A percentile compares a stretch with the other conserved stretches of the same genome.
These are phyloP conservation scores for Hofmannophila pseudospretella DNA, from an alignment of 2,888 invertebrate species.

Conservation along the genomic window DNA sequence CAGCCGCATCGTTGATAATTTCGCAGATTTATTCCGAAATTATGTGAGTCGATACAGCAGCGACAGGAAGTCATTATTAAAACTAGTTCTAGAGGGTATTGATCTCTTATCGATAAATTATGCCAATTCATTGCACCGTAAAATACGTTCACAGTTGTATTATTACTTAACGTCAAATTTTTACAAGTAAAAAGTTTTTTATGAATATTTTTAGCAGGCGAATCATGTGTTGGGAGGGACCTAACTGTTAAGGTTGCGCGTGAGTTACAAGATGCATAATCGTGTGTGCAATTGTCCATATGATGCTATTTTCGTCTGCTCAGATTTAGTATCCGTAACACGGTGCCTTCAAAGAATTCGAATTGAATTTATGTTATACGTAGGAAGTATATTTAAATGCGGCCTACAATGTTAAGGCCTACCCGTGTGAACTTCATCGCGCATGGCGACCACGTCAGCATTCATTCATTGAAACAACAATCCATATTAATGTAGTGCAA, in stretches of 20 bases:
- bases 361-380: constrained; percentile 71
- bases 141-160: too few species aligned
- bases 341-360: constrained; percentile 71
- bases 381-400: constrained; percentile 77
- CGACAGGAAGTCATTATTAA: neutral
- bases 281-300: constrained; percentile 62
- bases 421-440: constrained; percentile 76
- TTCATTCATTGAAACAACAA: constrained; percentile 77
- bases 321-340: constrained; percentile 66
- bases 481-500: constrained; percentile 78
- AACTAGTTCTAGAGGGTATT: neutral
- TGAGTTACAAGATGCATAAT: too few species aligned
- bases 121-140: too few species aligned
- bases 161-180: too few species aligned
- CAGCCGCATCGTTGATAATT: too few species aligned
- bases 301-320: constrained; percentile 61
- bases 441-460: constrained; percentile 71
- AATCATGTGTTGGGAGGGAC: too few species aligned
- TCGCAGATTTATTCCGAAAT: too few species aligned
- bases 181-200: too few species aligned
- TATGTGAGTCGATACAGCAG: too few species aligned
- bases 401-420: constrained; percentile 70
- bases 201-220: too few species aligned
- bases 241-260: constrained; percentile 49
- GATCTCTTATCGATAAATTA: neutral